Evolutionary conservation across 2,888 invertebrate genomes (phyloP), one percentile per base, ranked within the genome.

Genomic region (Ornithoptera priamus): DNA sequence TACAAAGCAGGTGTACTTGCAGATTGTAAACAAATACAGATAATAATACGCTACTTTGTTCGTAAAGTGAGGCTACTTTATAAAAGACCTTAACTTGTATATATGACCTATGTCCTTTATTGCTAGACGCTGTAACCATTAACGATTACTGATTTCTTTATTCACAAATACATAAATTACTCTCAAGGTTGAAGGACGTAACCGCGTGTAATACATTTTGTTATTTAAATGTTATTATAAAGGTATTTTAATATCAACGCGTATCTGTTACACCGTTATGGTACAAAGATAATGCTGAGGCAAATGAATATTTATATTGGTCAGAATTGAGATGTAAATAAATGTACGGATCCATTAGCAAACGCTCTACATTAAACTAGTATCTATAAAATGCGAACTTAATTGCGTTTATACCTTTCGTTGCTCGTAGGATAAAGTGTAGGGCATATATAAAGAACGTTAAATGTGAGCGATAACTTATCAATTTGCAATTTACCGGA

Each of bases 271-370:
- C 77, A 80, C 80, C 76, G 81, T 81, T 86, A 85, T 84, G 83
- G 80, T 77, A 77, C 78, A 79, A 77, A 84, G 84, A 85, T 86
- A 84, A 83, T 82, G 77, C 76, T 77, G 77, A 77, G 74, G 77
- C 76, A 74, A 78, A 86, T 88, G 83, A 89, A 86, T 86, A 88
- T 88, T 85, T 85, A 86, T 86, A 85, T 81, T 80, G 76, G 71
- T 75, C 75, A 77, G 76, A 83, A 89, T 88, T 85, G 81, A 88
- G 85, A 86, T 86, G 85, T 86, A 83, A 85, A 86, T 87, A 83
- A 85, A 85, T 85, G 83, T 84, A 82, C 81, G 82, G 80, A 79
- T 78, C 80, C 81, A 86, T 85, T 84, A 85, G 85, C 76, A 78
- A 80, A 82, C 80, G 76, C 73, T 77, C 77, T 77, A 80, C 78